Evolutionary conservation across 1,140 invertebrate species (phyloP).

Genomic region (Venustaconcha ellipsiformis): DNA sequence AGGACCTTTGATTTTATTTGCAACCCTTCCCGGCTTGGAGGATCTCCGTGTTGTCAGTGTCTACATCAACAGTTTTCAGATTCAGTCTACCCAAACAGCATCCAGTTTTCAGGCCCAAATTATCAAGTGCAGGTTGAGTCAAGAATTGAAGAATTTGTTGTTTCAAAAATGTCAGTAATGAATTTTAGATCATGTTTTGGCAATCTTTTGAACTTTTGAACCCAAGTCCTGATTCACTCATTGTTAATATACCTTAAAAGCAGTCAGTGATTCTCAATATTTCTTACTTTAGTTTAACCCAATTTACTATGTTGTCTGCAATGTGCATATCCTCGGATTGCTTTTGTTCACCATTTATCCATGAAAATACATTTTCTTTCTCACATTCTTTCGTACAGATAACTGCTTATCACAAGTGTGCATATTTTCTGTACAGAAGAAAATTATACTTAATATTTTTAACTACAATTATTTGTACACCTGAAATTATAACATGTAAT

Average conservation of each 20-base stretch:
- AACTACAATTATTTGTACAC: too few species aligned
- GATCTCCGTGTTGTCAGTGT: constrained; percentile 15
- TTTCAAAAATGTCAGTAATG: neutral
- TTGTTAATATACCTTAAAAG: neutral
- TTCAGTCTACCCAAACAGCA: neutral
- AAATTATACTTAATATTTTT: too few species aligned
- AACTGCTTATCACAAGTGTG: too few species aligned
- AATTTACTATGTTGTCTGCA: too few species aligned
- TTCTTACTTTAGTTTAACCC: neutral
- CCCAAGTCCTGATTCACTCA: neutral
- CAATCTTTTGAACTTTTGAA: neutral
- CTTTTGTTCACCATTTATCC: too few species aligned
- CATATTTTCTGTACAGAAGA: too few species aligned
- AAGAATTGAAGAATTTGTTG: too few species aligned
- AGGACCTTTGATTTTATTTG: constrained; percentile 22
- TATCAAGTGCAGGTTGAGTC: constrained; percentile 29
- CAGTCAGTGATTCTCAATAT: neutral
- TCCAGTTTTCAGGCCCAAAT: constrained; percentile 27
- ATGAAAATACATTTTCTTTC: too few species aligned
- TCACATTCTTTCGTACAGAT: too few species aligned
- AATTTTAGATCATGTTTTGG: neutral
- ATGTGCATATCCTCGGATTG: too few species aligned
- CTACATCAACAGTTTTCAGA: neutral
- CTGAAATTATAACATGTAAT: too few species aligned
- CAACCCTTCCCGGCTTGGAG: constrained; percentile 19